These are phyloP conservation scores for Drosophila quadrilineata DNA, from an alignment of 1,140 invertebrate species.

Conservation along the genomic window DNA sequence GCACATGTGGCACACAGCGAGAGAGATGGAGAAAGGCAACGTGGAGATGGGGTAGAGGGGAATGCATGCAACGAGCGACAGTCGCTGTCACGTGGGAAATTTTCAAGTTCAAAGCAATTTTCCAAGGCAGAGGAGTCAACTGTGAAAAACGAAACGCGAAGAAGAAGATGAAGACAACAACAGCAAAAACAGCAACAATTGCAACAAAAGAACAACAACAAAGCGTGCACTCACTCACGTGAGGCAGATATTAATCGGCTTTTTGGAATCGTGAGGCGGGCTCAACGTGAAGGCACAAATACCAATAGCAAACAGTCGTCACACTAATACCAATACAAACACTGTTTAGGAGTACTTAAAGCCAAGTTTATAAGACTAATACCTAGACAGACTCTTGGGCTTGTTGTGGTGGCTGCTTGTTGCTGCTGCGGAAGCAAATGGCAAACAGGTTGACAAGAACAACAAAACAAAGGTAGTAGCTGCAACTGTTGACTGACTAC, in stretches of 20 bases:
- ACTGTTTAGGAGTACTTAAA: constrained; percentile 23
- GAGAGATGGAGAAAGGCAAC: not conserved
- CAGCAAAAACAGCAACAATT: not conserved
- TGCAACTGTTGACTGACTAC: constrained; percentile 19
- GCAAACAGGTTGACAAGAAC: constrained; percentile 44
- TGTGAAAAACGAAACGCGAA: constrained; percentile 49
- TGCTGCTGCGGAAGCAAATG: constrained; percentile 41
- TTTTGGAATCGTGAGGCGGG: constrained; percentile 64
- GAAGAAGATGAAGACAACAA: constrained; percentile 12
- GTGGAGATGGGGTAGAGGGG: not conserved
- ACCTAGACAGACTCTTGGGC: not conserved
- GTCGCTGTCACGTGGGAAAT: constrained; percentile 73
- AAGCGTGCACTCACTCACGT: constrained; percentile 76
- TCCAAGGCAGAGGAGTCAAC: constrained; percentile 63
- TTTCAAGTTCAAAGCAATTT: constrained; percentile 78
- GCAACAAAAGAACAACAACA: constrained; percentile 41
- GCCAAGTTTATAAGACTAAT: constrained; percentile 9
- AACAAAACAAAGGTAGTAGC: constrained; percentile 14
- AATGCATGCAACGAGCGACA: constrained; percentile 14
- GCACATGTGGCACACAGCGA: constrained; percentile 51
- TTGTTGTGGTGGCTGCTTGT: constrained; percentile 1
- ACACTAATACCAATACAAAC: constrained; percentile 20
- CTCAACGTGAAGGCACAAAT: constrained; percentile 36
- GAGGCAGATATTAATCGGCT: constrained; percentile 76
- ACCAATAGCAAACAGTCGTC: constrained; percentile 18